Conservation (phyloP, 2,888 invertebrate genomes). For the Carterocephalus palaemon region DNA sequence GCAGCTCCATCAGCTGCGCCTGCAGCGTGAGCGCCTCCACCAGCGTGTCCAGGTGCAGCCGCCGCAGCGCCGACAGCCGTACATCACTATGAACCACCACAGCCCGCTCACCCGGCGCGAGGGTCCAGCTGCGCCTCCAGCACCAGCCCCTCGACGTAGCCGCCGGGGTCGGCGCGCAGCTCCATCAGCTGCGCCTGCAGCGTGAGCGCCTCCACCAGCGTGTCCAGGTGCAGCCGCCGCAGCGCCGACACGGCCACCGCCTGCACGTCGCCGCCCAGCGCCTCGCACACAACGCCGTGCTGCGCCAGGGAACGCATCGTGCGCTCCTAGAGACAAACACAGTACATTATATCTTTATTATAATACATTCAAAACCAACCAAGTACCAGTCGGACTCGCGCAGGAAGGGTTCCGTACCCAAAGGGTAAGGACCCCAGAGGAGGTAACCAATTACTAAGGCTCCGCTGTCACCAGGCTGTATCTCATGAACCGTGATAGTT, state of each 20-base stretch:
- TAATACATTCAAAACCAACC: too few relatives aligned
- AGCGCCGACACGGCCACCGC: conserved; percentile 95
- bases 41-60: too few relatives aligned
- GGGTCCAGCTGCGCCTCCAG: conserved; percentile 86
- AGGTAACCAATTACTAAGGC: too few relatives aligned
- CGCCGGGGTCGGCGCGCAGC: conserved; percentile 89
- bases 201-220: conserved; percentile 89
- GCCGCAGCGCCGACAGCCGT: too few relatives aligned
- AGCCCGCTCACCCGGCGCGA: conserved; percentile 51
- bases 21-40: too few relatives aligned
- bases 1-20: too few relatives aligned
- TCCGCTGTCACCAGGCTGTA: too few relatives aligned
- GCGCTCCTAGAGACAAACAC: conserved; percentile 74
- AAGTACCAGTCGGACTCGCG: too few relatives aligned
- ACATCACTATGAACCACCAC: too few relatives aligned
- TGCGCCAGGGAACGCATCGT: conserved; percentile 86
- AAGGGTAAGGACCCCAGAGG: too few relatives aligned
- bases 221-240: conserved; percentile 86
- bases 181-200: conserved; percentile 92
- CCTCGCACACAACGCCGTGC: conserved; percentile 90
- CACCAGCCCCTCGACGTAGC: conserved; percentile 92
- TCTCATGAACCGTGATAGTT: too few relatives aligned
- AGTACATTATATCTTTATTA: not conserved
- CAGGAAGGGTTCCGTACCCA: too few relatives aligned
- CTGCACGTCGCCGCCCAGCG: conserved; percentile 94